A percentile compares a stretch with the other conserved stretches of the same genome.
Conservation (phyloP, 2,113 vertebrate species). For the Rostratula benghalensis region DNA sequence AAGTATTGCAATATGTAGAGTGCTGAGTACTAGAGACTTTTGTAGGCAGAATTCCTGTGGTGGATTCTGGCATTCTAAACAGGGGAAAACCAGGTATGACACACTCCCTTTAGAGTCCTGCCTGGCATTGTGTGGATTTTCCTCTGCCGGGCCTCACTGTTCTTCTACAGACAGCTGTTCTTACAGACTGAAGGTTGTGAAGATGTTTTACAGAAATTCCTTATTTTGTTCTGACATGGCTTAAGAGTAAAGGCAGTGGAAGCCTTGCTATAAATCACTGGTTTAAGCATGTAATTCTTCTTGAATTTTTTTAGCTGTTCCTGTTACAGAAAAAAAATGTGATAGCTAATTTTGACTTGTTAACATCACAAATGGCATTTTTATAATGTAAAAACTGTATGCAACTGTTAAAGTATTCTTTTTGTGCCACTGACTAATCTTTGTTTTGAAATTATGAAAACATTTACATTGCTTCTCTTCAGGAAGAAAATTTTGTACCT, state of each 20-base stretch:
- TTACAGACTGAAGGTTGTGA: neutral
- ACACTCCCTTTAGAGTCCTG: neutral
- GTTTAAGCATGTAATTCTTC: neutral
- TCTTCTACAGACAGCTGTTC: neutral
- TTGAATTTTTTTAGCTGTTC: neutral
- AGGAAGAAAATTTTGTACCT: neutral
- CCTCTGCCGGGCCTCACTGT: neutral
- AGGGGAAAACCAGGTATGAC: neutral
- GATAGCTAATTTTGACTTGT: neutral
- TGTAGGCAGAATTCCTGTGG: slow-evolving; percentile 13
- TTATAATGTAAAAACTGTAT: neutral
- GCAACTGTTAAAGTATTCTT: neutral
- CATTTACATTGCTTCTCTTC: neutral
- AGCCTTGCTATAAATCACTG: neutral
- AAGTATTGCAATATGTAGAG: neutral
- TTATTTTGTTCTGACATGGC: neutral
- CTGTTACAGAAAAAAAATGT: neutral
- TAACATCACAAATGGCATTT: neutral
- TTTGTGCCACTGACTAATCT: neutral
- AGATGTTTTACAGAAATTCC: neutral
- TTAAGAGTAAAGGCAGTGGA: neutral
- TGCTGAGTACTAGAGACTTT: neutral
- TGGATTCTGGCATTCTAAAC: neutral
- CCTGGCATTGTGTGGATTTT: neutral
- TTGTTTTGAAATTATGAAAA: neutral